Percentiles rank a stretch among this genome's conserved stretches.
Conservation (phyloP, 2,113 vertebrate species). For the Otolemur garnettii region DNA sequence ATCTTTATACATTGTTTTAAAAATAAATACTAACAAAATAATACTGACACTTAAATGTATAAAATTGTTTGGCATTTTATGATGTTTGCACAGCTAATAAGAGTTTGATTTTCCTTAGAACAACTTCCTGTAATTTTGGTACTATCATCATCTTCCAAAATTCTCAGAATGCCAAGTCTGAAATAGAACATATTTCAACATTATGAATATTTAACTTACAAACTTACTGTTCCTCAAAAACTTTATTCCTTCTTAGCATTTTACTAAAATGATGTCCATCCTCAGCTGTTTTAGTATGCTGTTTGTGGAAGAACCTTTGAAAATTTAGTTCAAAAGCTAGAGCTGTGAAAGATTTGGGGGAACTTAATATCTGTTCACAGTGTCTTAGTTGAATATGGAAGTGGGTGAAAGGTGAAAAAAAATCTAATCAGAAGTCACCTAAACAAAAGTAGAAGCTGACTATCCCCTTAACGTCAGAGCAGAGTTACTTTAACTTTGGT, state of each 20-base stretch:
- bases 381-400: neutral
- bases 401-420: neutral
- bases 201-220: neutral
- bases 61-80: slow-evolving; percentile 30
- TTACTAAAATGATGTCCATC: neutral
- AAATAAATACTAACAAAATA: neutral
- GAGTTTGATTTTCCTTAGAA: neutral
- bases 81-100: neutral
- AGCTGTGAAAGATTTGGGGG: neutral
- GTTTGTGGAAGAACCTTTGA: neutral
- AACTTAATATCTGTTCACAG: neutral
- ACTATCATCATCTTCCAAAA: neutral
- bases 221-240: neutral
- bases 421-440: neutral
- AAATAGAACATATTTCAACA: neutral
- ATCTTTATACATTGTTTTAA: slow-evolving; percentile 18
- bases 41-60: neutral
- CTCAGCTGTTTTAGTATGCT: neutral
- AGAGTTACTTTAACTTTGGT: neutral
- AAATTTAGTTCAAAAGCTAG: neutral
- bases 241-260: neutral
- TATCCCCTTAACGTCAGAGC: neutral
- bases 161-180: slow-evolving; percentile 28
- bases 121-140: neutral
- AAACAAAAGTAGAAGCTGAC: slow-evolving; percentile 14